These are phyloP conservation scores for Phoenicopterus ruber DNA, from an alignment of 2,113 vertebrate species.

Conservation along the genomic window DNA sequence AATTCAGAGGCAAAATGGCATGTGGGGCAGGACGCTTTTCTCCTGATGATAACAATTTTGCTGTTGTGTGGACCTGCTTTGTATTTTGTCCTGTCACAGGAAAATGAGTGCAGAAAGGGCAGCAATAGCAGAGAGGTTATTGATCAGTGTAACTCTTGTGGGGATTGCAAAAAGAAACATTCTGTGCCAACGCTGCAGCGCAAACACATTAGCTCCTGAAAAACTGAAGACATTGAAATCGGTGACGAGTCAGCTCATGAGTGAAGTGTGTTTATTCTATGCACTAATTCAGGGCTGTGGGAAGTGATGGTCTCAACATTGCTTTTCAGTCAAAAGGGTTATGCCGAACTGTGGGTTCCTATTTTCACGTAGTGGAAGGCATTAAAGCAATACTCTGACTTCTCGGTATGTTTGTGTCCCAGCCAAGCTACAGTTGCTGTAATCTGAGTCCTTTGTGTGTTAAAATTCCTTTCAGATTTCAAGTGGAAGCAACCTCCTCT, in stretches of 20 bases:
- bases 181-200: background rate
- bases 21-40: background rate
- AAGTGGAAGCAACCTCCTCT: background rate
- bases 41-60: background rate
- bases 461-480: background rate
- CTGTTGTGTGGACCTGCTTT: background rate
- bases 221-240: background rate
- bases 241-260: background rate
- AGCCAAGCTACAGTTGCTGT: background rate
- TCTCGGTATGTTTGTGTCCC: background rate
- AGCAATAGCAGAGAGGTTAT: background rate
- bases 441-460: accelerated
- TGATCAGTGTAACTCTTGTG: background rate
- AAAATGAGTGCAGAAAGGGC: background rate
- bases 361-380: background rate
- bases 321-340: background rate
- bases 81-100: background rate
- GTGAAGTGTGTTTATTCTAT: background rate
- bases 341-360: background rate
- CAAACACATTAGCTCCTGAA: background rate
- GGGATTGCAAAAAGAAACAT: background rate
- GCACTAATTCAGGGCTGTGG: background rate
- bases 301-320: background rate
- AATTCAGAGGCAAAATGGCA: background rate
- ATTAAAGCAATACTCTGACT: background rate